These are phyloP conservation scores for Monodelphis domestica DNA, from an alignment of 2,797 vertebrate species.

Conservation along the genomic window DNA sequence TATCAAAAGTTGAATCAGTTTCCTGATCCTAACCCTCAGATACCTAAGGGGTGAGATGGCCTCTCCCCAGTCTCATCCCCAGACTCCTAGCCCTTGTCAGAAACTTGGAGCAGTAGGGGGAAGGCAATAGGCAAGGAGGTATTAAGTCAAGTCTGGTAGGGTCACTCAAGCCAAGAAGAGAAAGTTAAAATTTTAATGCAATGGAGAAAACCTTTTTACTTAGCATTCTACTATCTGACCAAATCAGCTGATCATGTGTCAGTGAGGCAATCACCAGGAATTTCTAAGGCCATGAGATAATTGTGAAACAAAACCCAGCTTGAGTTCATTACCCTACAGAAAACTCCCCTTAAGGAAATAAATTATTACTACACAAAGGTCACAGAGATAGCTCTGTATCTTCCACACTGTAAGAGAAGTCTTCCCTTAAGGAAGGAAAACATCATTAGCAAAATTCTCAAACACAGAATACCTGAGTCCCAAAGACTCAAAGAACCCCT, in stretches of 20 bases:
- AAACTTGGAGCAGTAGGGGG: not conserved
- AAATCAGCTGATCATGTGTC: slow-evolving; percentile 6
- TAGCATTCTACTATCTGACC: slow-evolving; percentile 17
- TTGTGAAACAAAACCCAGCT: slow-evolving; percentile 1
- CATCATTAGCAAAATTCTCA: not conserved
- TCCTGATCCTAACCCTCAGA: slow-evolving; percentile 12
- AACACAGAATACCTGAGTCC: not conserved
- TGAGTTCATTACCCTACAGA: not conserved
- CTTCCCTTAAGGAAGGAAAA: not conserved
- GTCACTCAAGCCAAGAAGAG: slow-evolving; percentile 31
- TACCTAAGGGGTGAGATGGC: not conserved
- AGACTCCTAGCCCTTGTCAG: not conserved
- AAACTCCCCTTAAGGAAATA: not conserved
- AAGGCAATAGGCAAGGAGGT: not conserved
- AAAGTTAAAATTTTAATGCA: slow-evolving; percentile 25
- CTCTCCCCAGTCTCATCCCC: not conserved
- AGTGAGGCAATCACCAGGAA: slow-evolving; percentile 7
- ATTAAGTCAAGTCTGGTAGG: not conserved
- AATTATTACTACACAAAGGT: not conserved
- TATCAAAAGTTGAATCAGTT: slow-evolving; percentile 3
- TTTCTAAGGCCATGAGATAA: slow-evolving; percentile 34
- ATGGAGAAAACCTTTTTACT: slow-evolving; percentile 42
- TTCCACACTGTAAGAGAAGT: not conserved
- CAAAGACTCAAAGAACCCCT: not conserved
- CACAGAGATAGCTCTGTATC: not conserved